These are phyloP conservation scores for Petrophora chlorosata DNA, from an alignment of 2,888 invertebrate species.

Conservation along the genomic window DNA sequence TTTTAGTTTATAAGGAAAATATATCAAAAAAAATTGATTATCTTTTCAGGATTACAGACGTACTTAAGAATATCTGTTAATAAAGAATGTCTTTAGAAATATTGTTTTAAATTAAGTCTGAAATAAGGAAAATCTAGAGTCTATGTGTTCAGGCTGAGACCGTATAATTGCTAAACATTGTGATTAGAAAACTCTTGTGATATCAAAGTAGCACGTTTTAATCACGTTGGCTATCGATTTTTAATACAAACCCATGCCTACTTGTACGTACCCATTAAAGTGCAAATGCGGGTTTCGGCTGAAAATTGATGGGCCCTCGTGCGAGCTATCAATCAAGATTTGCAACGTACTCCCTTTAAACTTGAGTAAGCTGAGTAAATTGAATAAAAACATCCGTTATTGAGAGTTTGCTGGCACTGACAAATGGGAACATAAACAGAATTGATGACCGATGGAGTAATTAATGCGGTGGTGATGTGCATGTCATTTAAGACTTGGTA, in stretches of 20 bases:
- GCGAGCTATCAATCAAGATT: constrained; percentile 77
- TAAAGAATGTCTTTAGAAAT: too few relatives aligned
- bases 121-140: too few relatives aligned
- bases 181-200: too few relatives aligned
- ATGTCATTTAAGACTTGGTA: too few relatives aligned
- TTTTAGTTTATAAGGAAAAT: too few relatives aligned
- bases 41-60: too few relatives aligned
- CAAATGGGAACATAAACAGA: constrained; percentile 30
- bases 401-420: constrained; percentile 33
- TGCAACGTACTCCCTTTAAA: constrained; percentile 62
- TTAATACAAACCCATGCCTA: constrained; percentile 42
- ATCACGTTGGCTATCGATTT: constrained; percentile 22
- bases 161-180: too few relatives aligned
- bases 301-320: constrained; percentile 69
- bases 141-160: too few relatives aligned
- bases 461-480: constrained; percentile 1
- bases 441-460: constrained; percentile 12
- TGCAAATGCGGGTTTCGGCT: constrained; percentile 63
- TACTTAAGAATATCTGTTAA: too few relatives aligned
- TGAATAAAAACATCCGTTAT: constrained; percentile 66
- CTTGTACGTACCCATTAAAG: constrained; percentile 50
- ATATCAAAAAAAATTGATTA: too few relatives aligned
- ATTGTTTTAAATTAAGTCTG: too few relatives aligned
- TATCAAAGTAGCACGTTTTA: neutral
- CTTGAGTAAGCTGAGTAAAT: constrained; percentile 64